Evolutionary conservation across 2,797 vertebrate genomes (phyloP).

Genomic region (Scyliorhinus canicula): DNA sequence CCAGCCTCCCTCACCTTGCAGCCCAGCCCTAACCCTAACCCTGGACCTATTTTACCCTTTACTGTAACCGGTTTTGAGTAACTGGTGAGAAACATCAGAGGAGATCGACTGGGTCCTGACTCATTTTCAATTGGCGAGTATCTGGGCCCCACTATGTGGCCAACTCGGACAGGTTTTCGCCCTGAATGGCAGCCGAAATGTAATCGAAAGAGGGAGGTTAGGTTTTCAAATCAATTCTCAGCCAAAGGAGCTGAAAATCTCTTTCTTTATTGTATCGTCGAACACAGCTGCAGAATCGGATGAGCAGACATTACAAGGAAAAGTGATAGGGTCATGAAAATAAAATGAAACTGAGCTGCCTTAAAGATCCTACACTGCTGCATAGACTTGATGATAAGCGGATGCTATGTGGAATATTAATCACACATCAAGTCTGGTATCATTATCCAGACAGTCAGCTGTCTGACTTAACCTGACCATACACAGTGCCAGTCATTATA

Average conservation of each 20-base stretch:
- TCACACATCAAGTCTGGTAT: neutral
- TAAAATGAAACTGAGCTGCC: neutral
- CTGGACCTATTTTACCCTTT: too few relatives aligned
- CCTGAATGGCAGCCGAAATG: neutral
- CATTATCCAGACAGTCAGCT: neutral
- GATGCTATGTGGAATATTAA: neutral
- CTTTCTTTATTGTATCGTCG: too few relatives aligned
- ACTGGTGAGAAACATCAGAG: neutral
- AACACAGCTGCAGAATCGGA: neutral
- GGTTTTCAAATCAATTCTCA: neutral
- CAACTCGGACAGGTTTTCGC: neutral
- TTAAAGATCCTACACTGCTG: neutral
- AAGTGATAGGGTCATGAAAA: neutral
- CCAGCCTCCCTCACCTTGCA: too few relatives aligned
- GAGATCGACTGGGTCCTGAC: neutral
- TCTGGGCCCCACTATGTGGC: neutral
- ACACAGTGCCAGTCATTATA: neutral
- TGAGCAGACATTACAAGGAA: neutral
- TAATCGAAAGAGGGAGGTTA: neutral
- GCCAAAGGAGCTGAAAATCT: neutral
- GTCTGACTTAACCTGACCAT: neutral
- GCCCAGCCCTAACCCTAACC: too few relatives aligned
- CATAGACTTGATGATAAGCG: neutral
- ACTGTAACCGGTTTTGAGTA: neutral
- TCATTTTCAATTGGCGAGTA: neutral